A percentile compares a stretch with the other conserved stretches of the same genome.
Evolutionary conservation across 2,113 vertebrate species (phyloP).

Genomic region (Bothrops jararaca): DNA sequence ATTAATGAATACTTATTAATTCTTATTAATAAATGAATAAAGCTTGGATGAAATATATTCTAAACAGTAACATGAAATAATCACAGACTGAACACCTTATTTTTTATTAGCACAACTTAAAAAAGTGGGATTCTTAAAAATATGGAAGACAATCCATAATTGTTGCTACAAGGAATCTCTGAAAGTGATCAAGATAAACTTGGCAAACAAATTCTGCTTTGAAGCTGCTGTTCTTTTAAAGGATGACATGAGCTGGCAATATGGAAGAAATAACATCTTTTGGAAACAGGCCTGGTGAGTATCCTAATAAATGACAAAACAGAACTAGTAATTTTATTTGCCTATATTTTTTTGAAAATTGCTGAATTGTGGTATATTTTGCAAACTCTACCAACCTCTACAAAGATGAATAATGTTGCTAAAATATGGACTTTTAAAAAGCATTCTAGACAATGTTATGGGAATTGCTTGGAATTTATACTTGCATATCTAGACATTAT

Average conservation of each 20-base stretch:
- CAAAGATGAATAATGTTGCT: background rate
- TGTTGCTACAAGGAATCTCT: background rate
- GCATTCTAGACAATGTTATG: background rate
- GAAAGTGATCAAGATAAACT: background rate
- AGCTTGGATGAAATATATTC: background rate
- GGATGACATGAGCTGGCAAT: background rate
- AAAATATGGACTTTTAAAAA: background rate
- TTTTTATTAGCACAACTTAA: background rate
- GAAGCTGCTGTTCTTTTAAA: background rate
- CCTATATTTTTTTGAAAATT: background rate
- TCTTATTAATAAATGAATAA: background rate
- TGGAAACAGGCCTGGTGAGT: background rate
- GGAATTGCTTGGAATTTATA: background rate
- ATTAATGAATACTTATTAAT: background rate
- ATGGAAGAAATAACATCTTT: background rate
- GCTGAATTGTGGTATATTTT: background rate
- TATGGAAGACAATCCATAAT: background rate
- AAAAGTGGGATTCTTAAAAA: background rate
- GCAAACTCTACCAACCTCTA: background rate
- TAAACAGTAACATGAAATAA: background rate
- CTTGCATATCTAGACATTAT: background rate
- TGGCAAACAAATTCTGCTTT: background rate
- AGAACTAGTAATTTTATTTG: background rate
- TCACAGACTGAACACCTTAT: too few species aligned
- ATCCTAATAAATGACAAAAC: slow-evolving; percentile 2